Percentiles rank a stretch among this genome's conserved stretches.
phyloP scores from a whole-genome alignment of 2,888 invertebrate genomes.

The Drosophila leonis region DNA sequence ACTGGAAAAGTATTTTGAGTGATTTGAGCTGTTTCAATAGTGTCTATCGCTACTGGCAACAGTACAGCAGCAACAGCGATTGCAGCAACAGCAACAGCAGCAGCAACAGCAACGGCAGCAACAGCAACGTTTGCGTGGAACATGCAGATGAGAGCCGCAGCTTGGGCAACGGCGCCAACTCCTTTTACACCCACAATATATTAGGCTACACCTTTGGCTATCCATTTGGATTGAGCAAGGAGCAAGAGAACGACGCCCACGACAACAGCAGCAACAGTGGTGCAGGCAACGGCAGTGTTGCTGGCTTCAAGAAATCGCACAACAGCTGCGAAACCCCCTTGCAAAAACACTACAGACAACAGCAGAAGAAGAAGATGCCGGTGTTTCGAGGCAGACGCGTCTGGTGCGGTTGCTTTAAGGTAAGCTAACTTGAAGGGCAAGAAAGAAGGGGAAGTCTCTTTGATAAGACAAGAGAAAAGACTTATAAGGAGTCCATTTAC shows the following conservation, averaged over 20 bases:
- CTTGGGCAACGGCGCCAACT: slow-evolving; percentile 67
- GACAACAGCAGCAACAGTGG: slow-evolving; percentile 36
- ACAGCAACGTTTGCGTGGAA: slow-evolving; percentile 30
- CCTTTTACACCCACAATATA: slow-evolving; percentile 84
- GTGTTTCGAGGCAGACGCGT: slow-evolving; percentile 87
- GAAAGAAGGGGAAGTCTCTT: neutral
- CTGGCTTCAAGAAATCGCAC: slow-evolving; percentile 39
- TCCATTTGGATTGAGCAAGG: slow-evolving; percentile 74
- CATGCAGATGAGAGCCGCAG: slow-evolving; percentile 65
- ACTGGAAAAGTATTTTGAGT: slow-evolving; percentile 90
- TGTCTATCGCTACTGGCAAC: slow-evolving; percentile 82
- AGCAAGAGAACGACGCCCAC: slow-evolving; percentile 32
- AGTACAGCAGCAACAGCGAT: slow-evolving; percentile 54
- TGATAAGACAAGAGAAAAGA: neutral
- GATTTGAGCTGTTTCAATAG: slow-evolving; percentile 86
- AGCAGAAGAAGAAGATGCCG: slow-evolving; percentile 88
- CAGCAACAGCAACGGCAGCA: slow-evolving; percentile 10
- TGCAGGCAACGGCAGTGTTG: slow-evolving; percentile 8
- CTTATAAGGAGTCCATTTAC: too few relatives aligned
- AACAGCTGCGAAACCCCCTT: slow-evolving; percentile 83
- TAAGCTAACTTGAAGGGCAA: too few relatives aligned
- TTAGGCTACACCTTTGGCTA: slow-evolving; percentile 84
- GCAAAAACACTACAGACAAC: slow-evolving; percentile 85
- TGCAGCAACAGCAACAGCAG: slow-evolving; percentile 38
- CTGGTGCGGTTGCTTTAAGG: slow-evolving; percentile 94